phyloP scores from a whole-genome alignment of 2,888 invertebrate species.

The Morpho helenor region DNA sequence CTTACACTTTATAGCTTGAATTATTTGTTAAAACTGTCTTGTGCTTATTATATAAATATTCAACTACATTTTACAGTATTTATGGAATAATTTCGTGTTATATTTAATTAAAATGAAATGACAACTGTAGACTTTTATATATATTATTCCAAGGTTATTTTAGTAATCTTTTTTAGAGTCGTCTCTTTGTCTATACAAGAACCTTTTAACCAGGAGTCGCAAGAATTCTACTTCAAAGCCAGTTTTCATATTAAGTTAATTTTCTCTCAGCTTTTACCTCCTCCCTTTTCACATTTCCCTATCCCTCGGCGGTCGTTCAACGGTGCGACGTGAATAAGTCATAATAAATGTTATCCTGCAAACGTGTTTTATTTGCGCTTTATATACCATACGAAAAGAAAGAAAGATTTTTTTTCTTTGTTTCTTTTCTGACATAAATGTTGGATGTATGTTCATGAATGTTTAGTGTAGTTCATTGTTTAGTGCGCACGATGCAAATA shows the following conservation, averaged over 20 bases:
- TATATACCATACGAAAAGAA: constrained; percentile 32
- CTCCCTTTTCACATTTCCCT: constrained; percentile 45
- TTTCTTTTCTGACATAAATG: constrained; percentile 1
- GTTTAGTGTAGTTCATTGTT: constrained; percentile 28
- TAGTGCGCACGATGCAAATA: constrained; percentile 19
- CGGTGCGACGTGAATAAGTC: constrained; percentile 45
- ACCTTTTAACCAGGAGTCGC: constrained; percentile 28
- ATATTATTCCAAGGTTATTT: too few relatives aligned
- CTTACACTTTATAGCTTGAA: too few relatives aligned
- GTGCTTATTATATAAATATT: too few relatives aligned
- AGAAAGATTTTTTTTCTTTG: too few relatives aligned
- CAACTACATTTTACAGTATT: too few relatives aligned
- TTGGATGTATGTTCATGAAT: constrained; percentile 23
- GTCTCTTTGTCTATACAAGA: background rate
- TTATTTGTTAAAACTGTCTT: too few relatives aligned
- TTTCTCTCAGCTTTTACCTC: constrained; percentile 50
- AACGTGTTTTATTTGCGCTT: constrained; percentile 73
- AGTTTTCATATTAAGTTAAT: constrained; percentile 49
- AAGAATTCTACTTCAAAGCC: constrained; percentile 44
- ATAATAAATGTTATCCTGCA: constrained; percentile 68
- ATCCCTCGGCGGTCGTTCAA: constrained; percentile 42
- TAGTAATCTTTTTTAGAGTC: background rate
- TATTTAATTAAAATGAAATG: too few relatives aligned
- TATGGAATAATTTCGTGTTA: too few relatives aligned
- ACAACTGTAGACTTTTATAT: too few relatives aligned